phyloP scores from a whole-genome alignment of 2,797 vertebrate species.

The Chelonia mydas region DNA sequence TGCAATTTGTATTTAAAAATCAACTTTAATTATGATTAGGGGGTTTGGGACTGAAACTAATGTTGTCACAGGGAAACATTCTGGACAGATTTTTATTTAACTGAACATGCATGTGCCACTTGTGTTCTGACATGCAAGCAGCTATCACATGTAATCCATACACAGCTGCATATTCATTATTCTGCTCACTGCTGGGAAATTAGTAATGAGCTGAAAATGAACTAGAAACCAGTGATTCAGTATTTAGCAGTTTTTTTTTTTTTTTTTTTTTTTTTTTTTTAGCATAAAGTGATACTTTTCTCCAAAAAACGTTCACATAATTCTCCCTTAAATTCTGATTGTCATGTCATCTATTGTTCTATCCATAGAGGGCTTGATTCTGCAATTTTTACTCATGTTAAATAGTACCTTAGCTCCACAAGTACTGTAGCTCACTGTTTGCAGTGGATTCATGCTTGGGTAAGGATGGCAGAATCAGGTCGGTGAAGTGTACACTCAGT shows the following conservation, averaged over 20 bases:
- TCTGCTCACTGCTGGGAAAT: neutral
- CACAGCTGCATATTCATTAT: neutral
- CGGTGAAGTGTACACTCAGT: neutral
- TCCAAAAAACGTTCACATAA: neutral
- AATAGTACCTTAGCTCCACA: neutral
- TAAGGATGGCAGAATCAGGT: neutral
- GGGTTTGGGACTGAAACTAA: neutral
- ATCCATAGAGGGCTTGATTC: neutral
- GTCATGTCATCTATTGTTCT: neutral
- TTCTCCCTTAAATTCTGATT: neutral
- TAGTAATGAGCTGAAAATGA: neutral
- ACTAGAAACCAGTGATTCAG: neutral
- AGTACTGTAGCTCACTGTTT: neutral
- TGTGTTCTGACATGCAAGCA: neutral
- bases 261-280: neutral
- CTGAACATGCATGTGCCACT: neutral
- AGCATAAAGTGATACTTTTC: neutral
- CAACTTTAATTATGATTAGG: neutral
- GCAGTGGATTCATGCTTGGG: neutral
- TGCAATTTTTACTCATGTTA: neutral
- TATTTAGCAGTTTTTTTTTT: neutral
- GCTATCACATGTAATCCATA: neutral
- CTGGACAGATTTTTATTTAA: neutral
- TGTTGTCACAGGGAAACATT: neutral
- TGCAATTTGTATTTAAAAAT: neutral